Conservation (phyloP, 2,888 invertebrate genomes). For the Cryptus viduatorius region DNA sequence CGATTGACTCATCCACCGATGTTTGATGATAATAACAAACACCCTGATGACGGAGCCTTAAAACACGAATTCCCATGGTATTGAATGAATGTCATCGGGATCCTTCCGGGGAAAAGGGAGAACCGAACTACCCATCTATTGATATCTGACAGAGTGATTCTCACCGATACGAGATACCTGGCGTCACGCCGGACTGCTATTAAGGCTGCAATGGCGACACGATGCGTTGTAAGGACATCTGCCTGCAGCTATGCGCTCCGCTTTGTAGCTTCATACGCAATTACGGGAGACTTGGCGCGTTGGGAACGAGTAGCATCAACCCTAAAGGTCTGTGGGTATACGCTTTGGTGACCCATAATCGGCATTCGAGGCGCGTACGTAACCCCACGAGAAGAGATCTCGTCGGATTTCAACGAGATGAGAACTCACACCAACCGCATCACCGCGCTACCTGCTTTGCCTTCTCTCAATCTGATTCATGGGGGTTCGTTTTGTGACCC, state of each 20-base stretch:
- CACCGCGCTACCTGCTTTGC: slow-evolving; percentile 47
- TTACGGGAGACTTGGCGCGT: slow-evolving; percentile 23
- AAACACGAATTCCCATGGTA: slow-evolving; percentile 57
- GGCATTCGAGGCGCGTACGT: slow-evolving; percentile 55
- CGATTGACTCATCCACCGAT: slow-evolving; percentile 42
- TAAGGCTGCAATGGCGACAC: not conserved
- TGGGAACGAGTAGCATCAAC: slow-evolving; percentile 8
- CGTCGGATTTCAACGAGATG: slow-evolving; percentile 11
- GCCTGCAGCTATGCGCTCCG: not conserved
- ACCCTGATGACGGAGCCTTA: slow-evolving; percentile 25
- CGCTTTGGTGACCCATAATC: slow-evolving; percentile 14
- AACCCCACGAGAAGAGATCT: slow-evolving; percentile 18
- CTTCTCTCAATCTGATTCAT: slow-evolving; percentile 62
- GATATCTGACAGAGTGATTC: slow-evolving; percentile 36
- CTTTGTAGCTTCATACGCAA: slow-evolving; percentile 31
- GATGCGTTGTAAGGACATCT: slow-evolving; percentile 30
- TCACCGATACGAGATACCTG: slow-evolving; percentile 21
- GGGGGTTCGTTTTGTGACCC: slow-evolving; percentile 48
- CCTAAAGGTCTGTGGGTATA: not conserved
- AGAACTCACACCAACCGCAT: slow-evolving; percentile 33
- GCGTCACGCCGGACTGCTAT: slow-evolving; percentile 19
- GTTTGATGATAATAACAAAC: not conserved
- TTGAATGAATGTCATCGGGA: not conserved
- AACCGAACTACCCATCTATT: slow-evolving; percentile 1
- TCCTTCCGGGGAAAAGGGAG: slow-evolving; percentile 3